A percentile compares a stretch with the other conserved stretches of the same genome.
These are phyloP conservation scores for Anoplolepis gracilipes DNA, from an alignment of 1,140 invertebrate genomes.

Conservation along the genomic window DNA sequence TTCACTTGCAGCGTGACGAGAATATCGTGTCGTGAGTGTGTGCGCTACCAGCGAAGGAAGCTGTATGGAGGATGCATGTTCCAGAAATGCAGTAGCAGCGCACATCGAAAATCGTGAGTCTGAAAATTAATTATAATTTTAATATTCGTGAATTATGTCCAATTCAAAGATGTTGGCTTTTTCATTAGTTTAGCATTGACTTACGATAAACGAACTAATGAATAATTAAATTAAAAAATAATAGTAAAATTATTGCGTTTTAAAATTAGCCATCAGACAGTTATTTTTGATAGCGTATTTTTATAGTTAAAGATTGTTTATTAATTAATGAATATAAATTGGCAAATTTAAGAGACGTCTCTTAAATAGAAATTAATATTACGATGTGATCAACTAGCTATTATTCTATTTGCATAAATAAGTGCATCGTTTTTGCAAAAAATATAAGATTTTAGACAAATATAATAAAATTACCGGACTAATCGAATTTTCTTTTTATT, in stretches of 20 bases:
- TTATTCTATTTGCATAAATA: too few species aligned
- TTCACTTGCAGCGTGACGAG: background rate
- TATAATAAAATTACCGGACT: background rate
- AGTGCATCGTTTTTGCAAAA: too few species aligned
- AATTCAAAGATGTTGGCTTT: background rate
- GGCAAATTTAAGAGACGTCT: too few species aligned
- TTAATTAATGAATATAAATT: too few species aligned
- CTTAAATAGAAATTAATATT: too few species aligned
- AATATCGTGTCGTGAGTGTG: background rate
- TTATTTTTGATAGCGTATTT: too few species aligned
- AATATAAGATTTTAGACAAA: background rate
- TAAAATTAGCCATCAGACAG: too few species aligned
- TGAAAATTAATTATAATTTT: background rate
- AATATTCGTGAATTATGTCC: background rate
- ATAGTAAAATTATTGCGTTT: too few species aligned
- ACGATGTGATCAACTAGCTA: too few species aligned
- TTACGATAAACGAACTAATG: background rate
- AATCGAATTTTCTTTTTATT: background rate
- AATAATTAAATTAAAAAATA: too few species aligned
- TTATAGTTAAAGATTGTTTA: too few species aligned
- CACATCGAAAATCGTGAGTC: background rate
- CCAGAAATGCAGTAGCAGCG: background rate
- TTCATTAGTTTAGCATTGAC: background rate
- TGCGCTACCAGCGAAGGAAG: background rate
- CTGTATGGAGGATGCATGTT: background rate